phyloP scores from a whole-genome alignment of 1,140 invertebrate genomes.

The Rhyacophila brunnea region DNA sequence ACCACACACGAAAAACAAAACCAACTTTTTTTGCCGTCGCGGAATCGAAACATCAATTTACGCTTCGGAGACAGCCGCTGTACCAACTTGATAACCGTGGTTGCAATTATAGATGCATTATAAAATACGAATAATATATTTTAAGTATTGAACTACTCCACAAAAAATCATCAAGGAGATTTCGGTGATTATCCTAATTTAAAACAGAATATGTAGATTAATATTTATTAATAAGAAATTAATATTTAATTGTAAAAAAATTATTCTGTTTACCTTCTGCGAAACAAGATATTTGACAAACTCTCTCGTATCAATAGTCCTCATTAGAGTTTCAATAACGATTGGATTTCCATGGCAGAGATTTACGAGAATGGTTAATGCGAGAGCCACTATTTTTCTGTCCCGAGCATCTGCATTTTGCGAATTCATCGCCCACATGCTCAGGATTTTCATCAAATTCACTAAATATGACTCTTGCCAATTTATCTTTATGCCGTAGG shows the following conservation, averaged over 20 bases:
- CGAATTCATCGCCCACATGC: conserved; percentile 58
- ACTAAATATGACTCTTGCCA: conserved; percentile 69
- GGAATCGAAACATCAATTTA: too few species aligned
- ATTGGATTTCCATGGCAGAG: conserved; percentile 69
- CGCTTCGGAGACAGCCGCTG: too few species aligned
- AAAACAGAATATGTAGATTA: neutral
- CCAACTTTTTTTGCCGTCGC: too few species aligned
- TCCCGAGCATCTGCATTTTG: conserved; percentile 53
- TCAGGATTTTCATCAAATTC: conserved; percentile 60
- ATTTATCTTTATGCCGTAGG: conserved; percentile 67
- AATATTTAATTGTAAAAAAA: neutral
- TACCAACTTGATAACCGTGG: too few species aligned
- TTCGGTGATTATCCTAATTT: conserved; percentile 1
- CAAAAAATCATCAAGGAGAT: neutral
- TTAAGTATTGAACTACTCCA: too few species aligned
- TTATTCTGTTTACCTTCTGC: conserved; percentile 47
- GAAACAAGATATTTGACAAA: conserved; percentile 58
- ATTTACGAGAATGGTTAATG: conserved; percentile 69
- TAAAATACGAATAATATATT: too few species aligned
- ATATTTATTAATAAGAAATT: neutral
- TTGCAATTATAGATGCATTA: too few species aligned
- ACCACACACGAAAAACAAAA: too few species aligned
- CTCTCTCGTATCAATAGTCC: conserved; percentile 62
- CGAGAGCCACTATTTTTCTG: conserved; percentile 51
- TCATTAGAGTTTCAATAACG: conserved; percentile 64